These are phyloP conservation scores for Yponomeuta cagnagella DNA, from an alignment of 2,888 invertebrate genomes.

Conservation along the genomic window DNA sequence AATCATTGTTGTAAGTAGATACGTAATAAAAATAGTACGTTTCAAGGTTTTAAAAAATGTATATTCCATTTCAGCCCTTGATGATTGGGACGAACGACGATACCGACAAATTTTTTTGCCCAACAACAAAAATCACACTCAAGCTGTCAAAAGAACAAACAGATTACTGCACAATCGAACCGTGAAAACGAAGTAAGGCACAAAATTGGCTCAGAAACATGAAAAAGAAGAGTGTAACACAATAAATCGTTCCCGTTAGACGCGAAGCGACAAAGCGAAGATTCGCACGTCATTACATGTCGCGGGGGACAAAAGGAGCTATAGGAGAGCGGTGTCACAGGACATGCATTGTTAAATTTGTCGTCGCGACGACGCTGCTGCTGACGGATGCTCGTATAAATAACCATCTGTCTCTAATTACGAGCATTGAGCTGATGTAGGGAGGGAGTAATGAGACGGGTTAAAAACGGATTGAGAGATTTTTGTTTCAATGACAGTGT, in stretches of 20 bases:
- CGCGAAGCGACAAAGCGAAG: slow-evolving; percentile 45
- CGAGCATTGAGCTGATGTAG: neutral
- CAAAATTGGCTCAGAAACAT: slow-evolving; percentile 26
- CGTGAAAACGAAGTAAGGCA: slow-evolving; percentile 27
- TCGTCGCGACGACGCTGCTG: slow-evolving; percentile 44
- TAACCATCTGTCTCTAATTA: slow-evolving; percentile 37
- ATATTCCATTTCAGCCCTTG: neutral
- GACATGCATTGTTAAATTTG: slow-evolving; percentile 68
- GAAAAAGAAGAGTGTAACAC: slow-evolving; percentile 40
- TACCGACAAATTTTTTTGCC: neutral
- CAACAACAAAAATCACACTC: neutral
- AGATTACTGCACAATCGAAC: slow-evolving; percentile 23
- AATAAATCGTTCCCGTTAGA: slow-evolving; percentile 50
- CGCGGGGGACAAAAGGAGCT: slow-evolving; percentile 25
- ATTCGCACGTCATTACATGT: slow-evolving; percentile 62
- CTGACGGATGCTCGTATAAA: slow-evolving; percentile 61
- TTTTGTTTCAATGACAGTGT: neutral
- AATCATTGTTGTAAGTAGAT: neutral
- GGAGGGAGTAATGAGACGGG: neutral
- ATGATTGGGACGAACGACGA: neutral
- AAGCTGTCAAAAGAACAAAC: slow-evolving; percentile 9
- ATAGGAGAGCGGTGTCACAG: neutral
- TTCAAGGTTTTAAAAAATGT: neutral
- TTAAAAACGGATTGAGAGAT: neutral
- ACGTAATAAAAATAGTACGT: neutral